Evolutionary conservation across 2,113 vertebrate species (phyloP).

Genomic region (Neolamprologus devosi): DNA sequence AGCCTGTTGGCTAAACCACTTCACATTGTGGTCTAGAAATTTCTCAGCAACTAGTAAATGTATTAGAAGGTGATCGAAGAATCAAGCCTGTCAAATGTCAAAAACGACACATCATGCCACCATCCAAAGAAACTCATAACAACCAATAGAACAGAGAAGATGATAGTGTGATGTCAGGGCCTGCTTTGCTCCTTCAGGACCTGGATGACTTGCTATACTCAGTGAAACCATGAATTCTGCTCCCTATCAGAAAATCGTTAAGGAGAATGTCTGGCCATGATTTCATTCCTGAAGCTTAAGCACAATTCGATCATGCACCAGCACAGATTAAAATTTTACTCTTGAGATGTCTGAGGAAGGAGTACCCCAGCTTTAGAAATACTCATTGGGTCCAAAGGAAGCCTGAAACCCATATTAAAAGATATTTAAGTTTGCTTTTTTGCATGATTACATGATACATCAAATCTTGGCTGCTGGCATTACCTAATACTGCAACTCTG

Average conservation of each 20-base stretch:
- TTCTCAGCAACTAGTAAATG: not conserved
- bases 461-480: not conserved
- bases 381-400: not conserved
- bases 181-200: not conserved
- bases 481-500: not conserved
- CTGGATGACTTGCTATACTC: constrained; percentile 23
- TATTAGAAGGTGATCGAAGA: not conserved
- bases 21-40: not conserved
- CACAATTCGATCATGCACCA: not conserved
- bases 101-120: not conserved
- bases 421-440: not conserved
- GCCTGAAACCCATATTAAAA: not conserved
- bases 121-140: not conserved
- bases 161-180: not conserved
- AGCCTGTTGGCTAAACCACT: not conserved
- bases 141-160: not conserved
- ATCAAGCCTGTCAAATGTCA: not conserved
- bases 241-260: not conserved
- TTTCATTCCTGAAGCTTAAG: rapidly evolving
- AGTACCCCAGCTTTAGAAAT: not conserved
- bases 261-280: not conserved
- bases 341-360: not conserved
- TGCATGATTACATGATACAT: not conserved
- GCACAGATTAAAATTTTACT: not conserved
- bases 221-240: not conserved